Base-by-base conservation (phyloP, 2,888 invertebrate genomes). In the Hoplodrina blanda region DNA sequence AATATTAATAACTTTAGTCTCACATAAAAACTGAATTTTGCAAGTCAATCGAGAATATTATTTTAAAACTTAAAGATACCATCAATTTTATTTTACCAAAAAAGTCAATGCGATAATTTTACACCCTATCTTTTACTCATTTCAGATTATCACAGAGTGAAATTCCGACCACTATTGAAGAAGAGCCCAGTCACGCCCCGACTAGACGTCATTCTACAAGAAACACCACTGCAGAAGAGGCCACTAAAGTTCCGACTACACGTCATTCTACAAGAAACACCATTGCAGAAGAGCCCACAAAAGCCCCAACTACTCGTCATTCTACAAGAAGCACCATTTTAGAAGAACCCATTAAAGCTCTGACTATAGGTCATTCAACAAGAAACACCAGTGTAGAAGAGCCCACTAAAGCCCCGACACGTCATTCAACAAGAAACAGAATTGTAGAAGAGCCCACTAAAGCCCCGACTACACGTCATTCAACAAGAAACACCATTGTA, bases 101-200 rank as follows among this genome's bases (percentile, higher is more conserved):
- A 44, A 33, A 8, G 8, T 8, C 8, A 1, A 44, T 44, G 15
- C 2, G 25, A 2, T 15, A 15, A 15, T 15, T 13, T 44, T 15
- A 44, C 4, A 44, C 13, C 15, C 11, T 44, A 2, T 15, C 44
- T 46, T 46, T 15, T n/a, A 33, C 13, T 3, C n/a, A 44, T 72
- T 72, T 13, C 76, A 72, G 71, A 76, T n/a, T 50, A 75, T 8
- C 30, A 33, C 20, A 44, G 19, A 37, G 8, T 37, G 8, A 37
- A 37, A 8, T 37, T 37, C 8, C 37, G 7, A 37, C 37, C 37
- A 37, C 37, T 37, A 37, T 37, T 37, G 37, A 37, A 37, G 37
- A 37, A 37, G 37, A 37, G 37, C 8, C 37, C 37, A 37, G 20
- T 33, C 7, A 55, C 69, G 37, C 15, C 41, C 17, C 52, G 1